Evolutionary conservation across 2,888 invertebrate genomes (phyloP).

Genomic region (Coenonympha arcania): DNA sequence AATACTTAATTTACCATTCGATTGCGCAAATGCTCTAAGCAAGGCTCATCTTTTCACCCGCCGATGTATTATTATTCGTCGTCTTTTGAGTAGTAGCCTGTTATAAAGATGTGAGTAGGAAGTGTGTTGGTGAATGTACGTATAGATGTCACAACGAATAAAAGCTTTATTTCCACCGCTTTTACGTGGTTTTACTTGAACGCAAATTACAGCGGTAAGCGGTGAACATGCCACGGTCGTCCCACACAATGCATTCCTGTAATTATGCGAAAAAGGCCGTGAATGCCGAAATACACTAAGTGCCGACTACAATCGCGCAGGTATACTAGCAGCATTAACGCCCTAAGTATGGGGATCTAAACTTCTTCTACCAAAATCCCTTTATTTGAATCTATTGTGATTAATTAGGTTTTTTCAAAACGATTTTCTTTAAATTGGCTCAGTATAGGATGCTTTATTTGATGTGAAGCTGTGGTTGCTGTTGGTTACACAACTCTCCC

Average conservation of each 20-base stretch:
- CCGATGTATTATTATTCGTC: too few relatives aligned
- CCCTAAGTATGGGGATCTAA: background rate
- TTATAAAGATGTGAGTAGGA: conserved; percentile 10
- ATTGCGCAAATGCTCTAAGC: too few relatives aligned
- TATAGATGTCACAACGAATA: conserved; percentile 29
- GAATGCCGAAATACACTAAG: conserved; percentile 38
- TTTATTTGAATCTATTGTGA: background rate
- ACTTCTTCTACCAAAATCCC: background rate
- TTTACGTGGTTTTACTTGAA: conserved; percentile 47
- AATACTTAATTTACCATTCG: too few relatives aligned
- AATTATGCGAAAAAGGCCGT: conserved; percentile 60
- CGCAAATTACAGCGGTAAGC: conserved; percentile 53
- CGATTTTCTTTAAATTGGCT: too few relatives aligned
- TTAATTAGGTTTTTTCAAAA: background rate
- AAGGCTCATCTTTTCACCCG: too few relatives aligned
- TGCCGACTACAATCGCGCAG: conserved; percentile 23
- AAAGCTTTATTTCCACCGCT: conserved; percentile 42
- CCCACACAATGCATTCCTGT: conserved; percentile 62
- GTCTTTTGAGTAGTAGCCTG: background rate
- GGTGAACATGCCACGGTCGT: conserved; percentile 48
- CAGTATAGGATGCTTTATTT: too few relatives aligned
- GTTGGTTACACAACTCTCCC: too few relatives aligned
- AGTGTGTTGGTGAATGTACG: conserved; percentile 5
- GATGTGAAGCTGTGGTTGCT: too few relatives aligned
- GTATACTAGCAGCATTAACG: conserved; percentile 14